A percentile compares a stretch with the other conserved stretches of the same genome.
These are phyloP conservation scores for Ambastaia sidthimunki DNA, from an alignment of 2,797 vertebrate species.

Conservation along the genomic window DNA sequence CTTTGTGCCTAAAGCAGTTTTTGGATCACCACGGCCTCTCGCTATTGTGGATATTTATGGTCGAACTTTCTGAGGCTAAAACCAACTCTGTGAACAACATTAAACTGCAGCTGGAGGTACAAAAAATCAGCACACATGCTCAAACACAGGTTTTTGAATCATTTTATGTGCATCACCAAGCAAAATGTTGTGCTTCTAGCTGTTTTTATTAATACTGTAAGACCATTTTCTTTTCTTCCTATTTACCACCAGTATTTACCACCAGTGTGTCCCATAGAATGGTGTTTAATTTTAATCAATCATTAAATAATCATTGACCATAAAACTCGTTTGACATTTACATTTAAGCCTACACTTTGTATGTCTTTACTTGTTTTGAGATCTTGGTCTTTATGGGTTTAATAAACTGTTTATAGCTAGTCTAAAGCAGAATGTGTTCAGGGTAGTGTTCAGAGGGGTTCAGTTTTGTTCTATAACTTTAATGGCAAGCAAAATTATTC, in stretches of 20 bases:
- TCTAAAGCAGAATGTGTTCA: background rate
- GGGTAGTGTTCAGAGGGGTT: background rate
- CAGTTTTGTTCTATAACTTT: background rate
- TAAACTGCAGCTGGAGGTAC: constrained; percentile 93
- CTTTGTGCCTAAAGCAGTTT: constrained; percentile 94
- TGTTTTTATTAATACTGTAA: background rate
- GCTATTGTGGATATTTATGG: constrained; percentile 99
- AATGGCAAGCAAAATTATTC: background rate
- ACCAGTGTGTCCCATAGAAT: too few species aligned
- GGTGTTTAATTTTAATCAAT: too few species aligned
- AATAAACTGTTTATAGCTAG: too few species aligned
- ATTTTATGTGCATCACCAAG: background rate
- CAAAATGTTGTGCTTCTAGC: background rate
- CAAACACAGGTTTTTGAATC: background rate
- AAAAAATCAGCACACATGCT: constrained; percentile 33
- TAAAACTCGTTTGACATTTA: too few species aligned
- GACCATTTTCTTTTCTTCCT: background rate
- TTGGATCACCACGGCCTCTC: constrained; percentile 95
- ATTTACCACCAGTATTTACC: too few species aligned
- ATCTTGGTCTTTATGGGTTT: too few species aligned
- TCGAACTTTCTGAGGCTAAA: constrained; percentile 91
- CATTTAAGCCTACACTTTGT: too few species aligned
- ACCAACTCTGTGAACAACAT: constrained; percentile 88
- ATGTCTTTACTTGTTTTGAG: too few species aligned
- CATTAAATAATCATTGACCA: too few species aligned